Percentiles rank a stretch among this genome's conserved stretches.
Evolutionary conservation across 2,888 invertebrate species (phyloP).

Genomic region (Oscheius sp.): DNA sequence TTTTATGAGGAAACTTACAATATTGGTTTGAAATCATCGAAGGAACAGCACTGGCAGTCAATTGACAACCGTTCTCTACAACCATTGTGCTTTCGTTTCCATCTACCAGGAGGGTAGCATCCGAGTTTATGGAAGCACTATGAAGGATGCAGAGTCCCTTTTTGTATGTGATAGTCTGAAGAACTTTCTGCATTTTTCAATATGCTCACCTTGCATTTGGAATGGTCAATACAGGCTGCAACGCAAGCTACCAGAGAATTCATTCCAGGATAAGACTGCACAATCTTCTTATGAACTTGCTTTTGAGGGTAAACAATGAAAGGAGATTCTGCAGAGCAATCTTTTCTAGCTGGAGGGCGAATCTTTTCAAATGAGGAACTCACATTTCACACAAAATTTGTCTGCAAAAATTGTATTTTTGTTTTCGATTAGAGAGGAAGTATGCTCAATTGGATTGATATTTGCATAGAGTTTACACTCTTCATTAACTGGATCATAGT

Average conservation of each 20-base stretch:
- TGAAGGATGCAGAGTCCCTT: conserved; percentile 54
- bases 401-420: conserved; percentile 51
- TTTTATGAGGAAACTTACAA: not conserved
- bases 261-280: conserved; percentile 39
- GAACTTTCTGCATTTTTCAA: not conserved
- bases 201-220: conserved; percentile 41
- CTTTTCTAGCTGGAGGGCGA: conserved; percentile 40
- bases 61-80: conserved; percentile 53
- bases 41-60: conserved; percentile 27
- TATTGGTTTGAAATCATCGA: conserved; percentile 26
- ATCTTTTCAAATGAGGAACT: not conserved
- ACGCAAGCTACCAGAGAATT: conserved; percentile 53
- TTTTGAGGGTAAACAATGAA: conserved; percentile 52
- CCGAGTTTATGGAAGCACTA: conserved; percentile 36
- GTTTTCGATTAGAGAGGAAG: conserved; percentile 37
- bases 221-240: conserved; percentile 48
- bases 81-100: conserved; percentile 54
- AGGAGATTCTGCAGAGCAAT: conserved; percentile 48
- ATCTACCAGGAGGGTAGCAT: conserved; percentile 37
- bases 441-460: conserved; percentile 27
- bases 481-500: conserved; percentile 50
- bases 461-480: conserved; percentile 49
- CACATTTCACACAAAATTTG: conserved; percentile 54
- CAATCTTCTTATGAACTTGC: conserved; percentile 40
- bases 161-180: conserved; percentile 52